Evolutionary conservation across 2,888 invertebrate species (phyloP).

Genomic region (Xylocampa areola): DNA sequence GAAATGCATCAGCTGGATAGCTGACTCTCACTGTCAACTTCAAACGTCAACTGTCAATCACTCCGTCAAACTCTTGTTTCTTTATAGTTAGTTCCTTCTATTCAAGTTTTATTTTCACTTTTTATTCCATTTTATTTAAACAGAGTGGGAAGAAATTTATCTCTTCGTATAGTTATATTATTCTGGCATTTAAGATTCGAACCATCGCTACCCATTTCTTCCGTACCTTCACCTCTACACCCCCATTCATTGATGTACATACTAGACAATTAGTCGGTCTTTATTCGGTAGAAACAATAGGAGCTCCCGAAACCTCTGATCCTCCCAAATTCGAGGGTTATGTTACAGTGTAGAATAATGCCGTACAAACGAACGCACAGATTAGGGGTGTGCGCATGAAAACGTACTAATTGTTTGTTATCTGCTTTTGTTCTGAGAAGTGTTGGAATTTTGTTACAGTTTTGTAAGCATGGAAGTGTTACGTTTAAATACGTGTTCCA

Average conservation of each 20-base stretch:
- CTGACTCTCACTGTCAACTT: no score
- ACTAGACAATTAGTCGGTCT: conserved; percentile 56
- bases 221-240: conserved; percentile 9
- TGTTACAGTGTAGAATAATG: conserved; percentile 64
- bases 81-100: no score
- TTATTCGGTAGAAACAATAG: conserved; percentile 64
- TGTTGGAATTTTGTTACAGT: conserved; percentile 42
- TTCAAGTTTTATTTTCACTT: no score
- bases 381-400: conserved; percentile 71
- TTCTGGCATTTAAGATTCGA: conserved; percentile 12
- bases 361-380: conserved; percentile 61
- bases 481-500: conserved; percentile 19
- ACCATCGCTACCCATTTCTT: not conserved
- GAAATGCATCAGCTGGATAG: no score
- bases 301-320: conserved; percentile 57
- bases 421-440: conserved; percentile 70
- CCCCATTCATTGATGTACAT: conserved; percentile 48
- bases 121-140: no score
- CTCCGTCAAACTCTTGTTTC: no score
- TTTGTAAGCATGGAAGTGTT: conserved; percentile 22
- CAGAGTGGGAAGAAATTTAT: no score
- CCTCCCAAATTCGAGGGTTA: conserved; percentile 64
- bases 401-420: conserved; percentile 78
- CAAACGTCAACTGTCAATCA: no score
- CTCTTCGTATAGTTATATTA: no score